Percentiles rank a stretch among this genome's conserved stretches.
These are phyloP conservation scores for Oryzias celebensis DNA, from an alignment of 2,113 vertebrate genomes.

Conservation along the genomic window DNA sequence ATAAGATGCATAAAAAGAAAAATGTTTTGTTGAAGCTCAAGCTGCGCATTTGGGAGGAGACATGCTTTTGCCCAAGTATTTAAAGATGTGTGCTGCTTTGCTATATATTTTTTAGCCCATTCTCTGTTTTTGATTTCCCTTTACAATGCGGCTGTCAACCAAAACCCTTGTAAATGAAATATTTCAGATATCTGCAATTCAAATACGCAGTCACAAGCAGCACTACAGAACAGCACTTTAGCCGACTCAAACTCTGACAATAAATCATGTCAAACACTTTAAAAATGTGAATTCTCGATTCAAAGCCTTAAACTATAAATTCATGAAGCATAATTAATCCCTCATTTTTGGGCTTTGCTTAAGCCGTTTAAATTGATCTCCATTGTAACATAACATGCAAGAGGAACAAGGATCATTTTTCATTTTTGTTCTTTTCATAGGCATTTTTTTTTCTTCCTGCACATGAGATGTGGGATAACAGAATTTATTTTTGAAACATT, in stretches of 20 bases:
- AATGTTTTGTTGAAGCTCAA: constrained; percentile 60
- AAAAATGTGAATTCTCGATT: too few relatives aligned
- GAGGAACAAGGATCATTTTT: too few relatives aligned
- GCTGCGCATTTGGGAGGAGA: constrained; percentile 43
- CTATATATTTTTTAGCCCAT: constrained; percentile 24
- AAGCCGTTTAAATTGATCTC: too few relatives aligned
- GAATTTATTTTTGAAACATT: too few relatives aligned
- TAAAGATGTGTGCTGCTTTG: constrained; percentile 46
- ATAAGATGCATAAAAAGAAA: constrained; percentile 58
- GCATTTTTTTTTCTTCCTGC: too few relatives aligned
- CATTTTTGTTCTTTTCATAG: too few relatives aligned
- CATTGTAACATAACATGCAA: too few relatives aligned
- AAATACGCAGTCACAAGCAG: not conserved
- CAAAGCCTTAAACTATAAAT: too few relatives aligned
- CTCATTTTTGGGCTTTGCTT: too few relatives aligned
- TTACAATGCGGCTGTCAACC: constrained; percentile 14
- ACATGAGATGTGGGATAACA: too few relatives aligned
- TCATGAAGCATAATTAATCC: too few relatives aligned
- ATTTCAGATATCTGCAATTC: constrained; percentile 7
- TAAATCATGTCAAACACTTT: not conserved
- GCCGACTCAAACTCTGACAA: not conserved
- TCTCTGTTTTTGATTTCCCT: constrained; percentile 25
- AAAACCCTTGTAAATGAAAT: not conserved
- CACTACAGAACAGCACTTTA: not conserved
- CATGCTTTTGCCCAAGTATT: constrained; percentile 26